Evolutionary conservation across 2,888 invertebrate species (phyloP).

Genomic region (Caenorhabditis afra): DNA sequence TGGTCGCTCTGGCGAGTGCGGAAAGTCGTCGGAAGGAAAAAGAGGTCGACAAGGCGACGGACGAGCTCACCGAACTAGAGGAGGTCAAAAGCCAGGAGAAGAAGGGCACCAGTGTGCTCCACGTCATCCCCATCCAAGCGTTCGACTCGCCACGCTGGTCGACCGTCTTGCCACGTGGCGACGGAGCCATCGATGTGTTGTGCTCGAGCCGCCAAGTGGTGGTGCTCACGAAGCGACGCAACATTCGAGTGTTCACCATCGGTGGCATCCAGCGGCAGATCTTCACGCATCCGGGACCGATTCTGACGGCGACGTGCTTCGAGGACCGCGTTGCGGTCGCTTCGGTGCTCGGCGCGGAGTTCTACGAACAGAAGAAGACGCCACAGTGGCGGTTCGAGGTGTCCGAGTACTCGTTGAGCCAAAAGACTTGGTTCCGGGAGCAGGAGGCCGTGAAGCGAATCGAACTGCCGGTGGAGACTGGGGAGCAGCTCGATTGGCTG

Average conservation of each 20-base stretch:
- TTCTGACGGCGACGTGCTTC: conserved; percentile 86
- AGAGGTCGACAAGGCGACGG: conserved; percentile 30
- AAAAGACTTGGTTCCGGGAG: conserved; percentile 45
- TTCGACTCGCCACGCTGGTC: conserved; percentile 65
- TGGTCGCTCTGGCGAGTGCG: conserved; percentile 84
- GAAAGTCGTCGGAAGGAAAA: conserved; percentile 56
- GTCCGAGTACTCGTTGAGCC: conserved; percentile 56
- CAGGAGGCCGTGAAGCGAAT: conserved; percentile 20
- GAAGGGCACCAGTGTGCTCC: conserved; percentile 48
- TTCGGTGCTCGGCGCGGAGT: conserved; percentile 84
- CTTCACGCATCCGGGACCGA: conserved; percentile 85
- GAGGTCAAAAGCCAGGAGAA: conserved; percentile 9
- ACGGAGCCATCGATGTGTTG: conserved; percentile 85
- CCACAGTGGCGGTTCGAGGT: conserved; percentile 54
- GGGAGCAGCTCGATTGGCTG: conserved; percentile 67
- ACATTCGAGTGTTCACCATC: conserved; percentile 89
- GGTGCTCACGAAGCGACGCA: conserved; percentile 87
- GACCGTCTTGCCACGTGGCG: conserved; percentile 82
- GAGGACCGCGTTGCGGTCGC: conserved; percentile 85
- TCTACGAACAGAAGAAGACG: conserved; percentile 52
- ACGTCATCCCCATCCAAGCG: conserved; percentile 43
- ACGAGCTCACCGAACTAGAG: conserved; percentile 32
- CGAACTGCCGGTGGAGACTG: conserved; percentile 55
- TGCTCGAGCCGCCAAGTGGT: conserved; percentile 87
- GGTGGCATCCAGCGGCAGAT: conserved; percentile 91